These are phyloP conservation scores for Acanthococcus lagerstroemiae DNA, from an alignment of 2,888 invertebrate genomes.

Conservation along the genomic window DNA sequence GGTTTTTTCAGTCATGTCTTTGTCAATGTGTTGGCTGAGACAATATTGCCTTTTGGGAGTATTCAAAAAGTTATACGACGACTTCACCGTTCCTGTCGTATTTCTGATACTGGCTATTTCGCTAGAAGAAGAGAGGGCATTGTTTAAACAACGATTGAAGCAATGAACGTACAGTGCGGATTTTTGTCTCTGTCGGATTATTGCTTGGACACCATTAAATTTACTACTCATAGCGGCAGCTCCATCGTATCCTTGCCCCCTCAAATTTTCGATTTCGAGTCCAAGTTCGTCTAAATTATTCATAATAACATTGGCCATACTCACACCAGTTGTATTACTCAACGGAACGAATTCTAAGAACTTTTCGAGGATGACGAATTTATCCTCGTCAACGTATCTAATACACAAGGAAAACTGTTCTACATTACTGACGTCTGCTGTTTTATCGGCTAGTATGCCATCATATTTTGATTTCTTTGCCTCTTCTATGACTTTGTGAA, in stretches of 20 bases:
- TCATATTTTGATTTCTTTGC: constrained; percentile 30
- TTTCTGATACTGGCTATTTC: no score
- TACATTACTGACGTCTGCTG: constrained; percentile 32
- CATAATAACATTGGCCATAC: neutral
- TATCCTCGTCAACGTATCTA: neutral
- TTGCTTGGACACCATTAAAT: no score
- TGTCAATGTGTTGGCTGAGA: no score
- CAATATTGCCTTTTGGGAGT: no score
- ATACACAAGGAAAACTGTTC: constrained; percentile 29
- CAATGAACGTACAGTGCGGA: no score
- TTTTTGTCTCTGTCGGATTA: no score
- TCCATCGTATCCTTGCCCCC: neutral
- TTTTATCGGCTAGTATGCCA: constrained; percentile 35
- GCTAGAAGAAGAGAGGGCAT: no score
- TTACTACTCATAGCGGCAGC: no score
- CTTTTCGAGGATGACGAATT: neutral
- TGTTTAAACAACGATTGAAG: no score
- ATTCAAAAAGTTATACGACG: no score
- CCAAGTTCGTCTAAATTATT: neutral
- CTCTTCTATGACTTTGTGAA: constrained; percentile 23
- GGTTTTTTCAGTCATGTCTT: no score
- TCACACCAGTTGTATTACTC: neutral
- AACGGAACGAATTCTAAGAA: constrained; percentile 1
- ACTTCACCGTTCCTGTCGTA: no score
- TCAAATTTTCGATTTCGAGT: neutral